Evolutionary conservation across 35 echinoderm and acorn worm genomes (phyloP).

Genomic region (Acanthaster planci): DNA sequence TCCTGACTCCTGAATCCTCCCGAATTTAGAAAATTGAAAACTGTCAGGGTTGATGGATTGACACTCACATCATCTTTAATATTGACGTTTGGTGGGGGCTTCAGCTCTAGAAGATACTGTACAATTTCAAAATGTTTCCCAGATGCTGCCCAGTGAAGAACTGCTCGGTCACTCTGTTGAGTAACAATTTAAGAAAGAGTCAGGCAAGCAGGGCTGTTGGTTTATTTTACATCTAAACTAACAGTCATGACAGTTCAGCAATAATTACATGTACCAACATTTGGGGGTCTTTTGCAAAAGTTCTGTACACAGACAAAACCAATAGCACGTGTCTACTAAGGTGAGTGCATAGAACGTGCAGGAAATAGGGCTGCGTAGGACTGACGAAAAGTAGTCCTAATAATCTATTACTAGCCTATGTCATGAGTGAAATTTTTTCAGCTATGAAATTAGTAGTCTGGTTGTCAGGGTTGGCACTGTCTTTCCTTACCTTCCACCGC

Average conservation of each 20-base stretch:
- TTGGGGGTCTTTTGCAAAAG: not conserved
- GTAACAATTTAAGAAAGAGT: conserved; percentile 12
- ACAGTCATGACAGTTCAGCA: not conserved
- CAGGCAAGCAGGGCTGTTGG: not conserved
- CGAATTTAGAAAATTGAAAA: too few species aligned
- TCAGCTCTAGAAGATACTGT: conserved; percentile 62
- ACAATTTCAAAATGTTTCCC: conserved; percentile 76
- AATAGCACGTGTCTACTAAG: not conserved
- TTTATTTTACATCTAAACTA: not conserved
- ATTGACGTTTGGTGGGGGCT: conserved; percentile 58
- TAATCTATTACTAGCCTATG: too few species aligned
- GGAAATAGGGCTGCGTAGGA: not conserved
- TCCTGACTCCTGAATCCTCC: too few species aligned
- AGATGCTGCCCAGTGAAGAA: conserved; percentile 93
- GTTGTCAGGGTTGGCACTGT: too few species aligned
- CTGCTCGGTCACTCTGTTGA: conserved; percentile 69
- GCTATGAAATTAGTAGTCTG: too few species aligned
- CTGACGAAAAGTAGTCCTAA: too few species aligned
- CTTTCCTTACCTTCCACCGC: too few species aligned
- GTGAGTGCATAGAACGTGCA: not conserved
- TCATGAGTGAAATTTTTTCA: too few species aligned
- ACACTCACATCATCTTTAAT: conserved; percentile 91
- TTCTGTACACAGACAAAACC: not conserved
- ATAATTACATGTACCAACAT: not conserved
- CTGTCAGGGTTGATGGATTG: too few species aligned